These are phyloP conservation scores for Scopus umbretta DNA, from an alignment of 2,113 vertebrate genomes.

Conservation along the genomic window DNA sequence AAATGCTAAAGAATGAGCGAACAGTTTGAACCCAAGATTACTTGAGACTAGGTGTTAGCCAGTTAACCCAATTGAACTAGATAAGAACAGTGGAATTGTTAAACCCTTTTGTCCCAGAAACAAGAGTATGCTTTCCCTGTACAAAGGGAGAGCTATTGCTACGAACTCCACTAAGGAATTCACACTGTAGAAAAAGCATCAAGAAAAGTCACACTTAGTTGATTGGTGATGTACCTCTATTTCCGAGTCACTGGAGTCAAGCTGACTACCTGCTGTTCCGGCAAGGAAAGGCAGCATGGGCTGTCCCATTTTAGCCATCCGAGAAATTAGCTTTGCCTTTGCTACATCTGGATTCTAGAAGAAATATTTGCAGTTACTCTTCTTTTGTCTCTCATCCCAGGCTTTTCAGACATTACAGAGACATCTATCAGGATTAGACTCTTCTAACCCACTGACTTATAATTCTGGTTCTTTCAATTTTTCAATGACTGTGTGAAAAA, in stretches of 20 bases:
- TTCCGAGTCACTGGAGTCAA: constrained; percentile 92
- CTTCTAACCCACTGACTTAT: neutral
- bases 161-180: neutral
- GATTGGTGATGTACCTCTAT: constrained; percentile 77
- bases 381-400: neutral
- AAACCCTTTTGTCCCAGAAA: neutral
- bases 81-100: neutral
- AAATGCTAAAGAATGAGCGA: neutral
- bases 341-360: constrained; percentile 88
- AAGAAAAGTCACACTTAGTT: neutral
- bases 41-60: neutral
- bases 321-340: constrained; percentile 95
- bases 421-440: neutral
- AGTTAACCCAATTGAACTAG: neutral
- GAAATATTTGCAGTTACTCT: neutral
- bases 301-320: constrained; percentile 98
- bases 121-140: neutral
- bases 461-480: neutral
- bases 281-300: constrained; percentile 93
- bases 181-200: neutral
- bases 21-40: neutral
- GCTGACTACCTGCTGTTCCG: constrained; percentile 73
- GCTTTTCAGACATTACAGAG: neutral
- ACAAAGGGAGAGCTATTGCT: neutral
- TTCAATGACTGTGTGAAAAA: neutral